These are phyloP conservation scores for Corythornis vintsioides DNA, from an alignment of 2,113 vertebrate species.

Conservation along the genomic window DNA sequence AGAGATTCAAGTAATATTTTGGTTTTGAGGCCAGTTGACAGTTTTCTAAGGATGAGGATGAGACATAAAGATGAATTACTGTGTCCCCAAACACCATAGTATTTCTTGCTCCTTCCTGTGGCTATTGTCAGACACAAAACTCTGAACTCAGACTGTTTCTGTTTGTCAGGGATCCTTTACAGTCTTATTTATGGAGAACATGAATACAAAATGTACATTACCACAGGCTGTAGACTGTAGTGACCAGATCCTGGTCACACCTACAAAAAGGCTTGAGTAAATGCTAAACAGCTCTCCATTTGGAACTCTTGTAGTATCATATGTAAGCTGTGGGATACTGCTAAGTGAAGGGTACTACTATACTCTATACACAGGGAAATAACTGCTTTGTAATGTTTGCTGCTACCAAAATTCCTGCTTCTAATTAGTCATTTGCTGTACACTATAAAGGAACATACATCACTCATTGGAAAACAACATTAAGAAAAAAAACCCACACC, in stretches of 20 bases:
- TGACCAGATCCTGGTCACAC: background rate
- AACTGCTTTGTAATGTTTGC: background rate
- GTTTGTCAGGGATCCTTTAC: background rate
- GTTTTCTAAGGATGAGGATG: background rate
- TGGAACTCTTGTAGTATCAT: background rate
- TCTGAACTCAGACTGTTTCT: background rate
- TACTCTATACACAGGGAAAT: background rate
- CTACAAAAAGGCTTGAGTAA: background rate
- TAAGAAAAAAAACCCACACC: background rate
- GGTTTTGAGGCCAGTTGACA: background rate
- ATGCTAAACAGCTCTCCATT: background rate
- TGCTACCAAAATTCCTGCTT: background rate
- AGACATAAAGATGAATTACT: background rate
- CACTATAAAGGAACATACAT: background rate
- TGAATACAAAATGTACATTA: background rate
- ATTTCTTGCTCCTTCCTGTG: background rate
- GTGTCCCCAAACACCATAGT: background rate
- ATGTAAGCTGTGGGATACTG: background rate
- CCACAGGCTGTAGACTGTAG: background rate
- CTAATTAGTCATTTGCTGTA: background rate
- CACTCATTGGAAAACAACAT: background rate
- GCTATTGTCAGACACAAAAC: background rate
- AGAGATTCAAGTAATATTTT: background rate
- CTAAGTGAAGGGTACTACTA: background rate
- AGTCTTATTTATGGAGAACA: background rate